These are phyloP conservation scores for Folsomia manolachei DNA, from an alignment of 2,888 invertebrate genomes.

Conservation along the genomic window DNA sequence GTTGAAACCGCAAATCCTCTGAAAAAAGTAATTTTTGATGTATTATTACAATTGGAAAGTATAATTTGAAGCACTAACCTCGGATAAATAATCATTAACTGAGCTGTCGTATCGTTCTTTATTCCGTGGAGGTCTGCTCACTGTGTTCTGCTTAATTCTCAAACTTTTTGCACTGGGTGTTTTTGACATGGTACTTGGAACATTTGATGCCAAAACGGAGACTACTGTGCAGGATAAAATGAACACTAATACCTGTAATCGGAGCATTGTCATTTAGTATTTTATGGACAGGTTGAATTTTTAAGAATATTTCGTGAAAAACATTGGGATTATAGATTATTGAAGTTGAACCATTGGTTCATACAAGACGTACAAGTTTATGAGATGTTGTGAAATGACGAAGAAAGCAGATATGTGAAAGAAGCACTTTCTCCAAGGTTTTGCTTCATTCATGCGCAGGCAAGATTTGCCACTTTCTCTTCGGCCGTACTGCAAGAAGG, in stretches of 20 bases:
- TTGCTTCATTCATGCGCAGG: slow-evolving; percentile 9
- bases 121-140: slow-evolving; percentile 23
- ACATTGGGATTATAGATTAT: too few species aligned
- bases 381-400: neutral
- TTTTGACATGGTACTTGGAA: slow-evolving; percentile 11
- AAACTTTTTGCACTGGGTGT: slow-evolving; percentile 9
- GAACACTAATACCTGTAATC: too few species aligned
- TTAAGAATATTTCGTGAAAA: too few species aligned
- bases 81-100: slow-evolving; percentile 75
- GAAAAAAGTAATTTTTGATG: slow-evolving; percentile 50
- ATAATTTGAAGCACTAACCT: slow-evolving; percentile 59
- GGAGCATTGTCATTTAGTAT: too few species aligned
- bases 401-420: neutral
- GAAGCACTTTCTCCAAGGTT: slow-evolving; percentile 23
- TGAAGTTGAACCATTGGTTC: neutral
- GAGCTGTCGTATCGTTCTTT: slow-evolving; percentile 64
- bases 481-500: too few species aligned
- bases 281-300: too few species aligned
- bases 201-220: slow-evolving; percentile 4
- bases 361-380: neutral
- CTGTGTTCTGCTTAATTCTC: slow-evolving; percentile 22
- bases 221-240: neutral
- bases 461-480: neutral
- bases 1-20: slow-evolving; percentile 81
- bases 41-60: neutral